phyloP scores from a whole-genome alignment of 2,113 vertebrate species.

The Numida meleagris region DNA sequence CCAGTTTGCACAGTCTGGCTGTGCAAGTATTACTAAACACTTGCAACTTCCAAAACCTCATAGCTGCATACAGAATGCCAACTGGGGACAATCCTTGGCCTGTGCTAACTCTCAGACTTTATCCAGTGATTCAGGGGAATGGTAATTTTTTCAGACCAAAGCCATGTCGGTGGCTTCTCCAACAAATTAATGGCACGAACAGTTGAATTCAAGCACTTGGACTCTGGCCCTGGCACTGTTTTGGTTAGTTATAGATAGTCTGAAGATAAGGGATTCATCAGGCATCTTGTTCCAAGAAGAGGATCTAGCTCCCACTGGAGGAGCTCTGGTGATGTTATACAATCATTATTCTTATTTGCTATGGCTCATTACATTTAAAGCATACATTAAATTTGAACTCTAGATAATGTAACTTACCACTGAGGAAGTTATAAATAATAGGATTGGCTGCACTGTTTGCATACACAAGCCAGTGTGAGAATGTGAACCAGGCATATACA shows the following conservation, averaged over 20 bases:
- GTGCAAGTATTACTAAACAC: neutral
- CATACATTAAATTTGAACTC: neutral
- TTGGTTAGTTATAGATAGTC: neutral
- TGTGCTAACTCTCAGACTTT: neutral
- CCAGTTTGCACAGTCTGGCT: neutral
- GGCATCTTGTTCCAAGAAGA: conserved; percentile 1
- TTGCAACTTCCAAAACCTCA: neutral
- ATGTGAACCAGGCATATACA: conserved; percentile 95
- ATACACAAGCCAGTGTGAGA: conserved; percentile 98
- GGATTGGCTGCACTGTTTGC: conserved; percentile 98
- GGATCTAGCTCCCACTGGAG: neutral
- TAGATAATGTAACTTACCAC: conserved; percentile 84
- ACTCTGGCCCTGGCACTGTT: neutral
- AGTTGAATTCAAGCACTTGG: neutral
- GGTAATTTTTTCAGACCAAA: neutral
- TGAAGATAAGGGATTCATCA: neutral
- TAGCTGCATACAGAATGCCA: neutral
- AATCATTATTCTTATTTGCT: conserved; percentile 31
- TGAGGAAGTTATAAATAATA: conserved; percentile 98
- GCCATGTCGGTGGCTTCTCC: neutral
- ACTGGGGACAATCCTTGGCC: neutral
- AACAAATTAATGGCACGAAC: neutral
- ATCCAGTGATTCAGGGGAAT: neutral
- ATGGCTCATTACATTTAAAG: conserved; percentile 36
- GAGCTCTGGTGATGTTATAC: neutral